Base-by-base conservation (phyloP, 2,113 vertebrate species). In the Okapia johnstoni region DNA sequence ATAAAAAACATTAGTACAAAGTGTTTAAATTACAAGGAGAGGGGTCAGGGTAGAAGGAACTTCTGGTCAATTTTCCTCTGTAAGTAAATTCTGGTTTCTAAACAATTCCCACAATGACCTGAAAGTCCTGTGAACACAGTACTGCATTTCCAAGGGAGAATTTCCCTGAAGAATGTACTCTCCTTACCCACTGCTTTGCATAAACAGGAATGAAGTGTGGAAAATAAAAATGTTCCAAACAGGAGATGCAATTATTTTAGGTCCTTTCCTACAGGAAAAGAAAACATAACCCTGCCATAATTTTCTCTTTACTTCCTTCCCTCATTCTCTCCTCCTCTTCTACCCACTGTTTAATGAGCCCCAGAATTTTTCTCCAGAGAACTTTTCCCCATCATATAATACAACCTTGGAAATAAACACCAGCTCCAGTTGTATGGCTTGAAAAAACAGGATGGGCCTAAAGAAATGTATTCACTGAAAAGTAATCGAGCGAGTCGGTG, bases 341-440 rank as follows among this genome's bases (percentile, higher is more conserved):
- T 93, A 98, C 97, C 91, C 94, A 98, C 94, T 97, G 97, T 97
- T 97, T 97, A 98, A 97, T 95, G 94, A 96, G 88, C 40, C 96
- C 85, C 83, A 95, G 85, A 89, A 97, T 97, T 95, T 97, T 96
- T 90, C 97, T 96, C 98, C 97, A 97, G 96, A 96, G 96, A 97
- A 97, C 90, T 79, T 97, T 97, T 95, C 92, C 81, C 95, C 66
- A 93, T 94, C 79, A 97, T 95, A 93, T 94, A 96, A 94, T 91
- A 96, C 86, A 97, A 95, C 86, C 76, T 96, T 95, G 61, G 77
- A 97, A 97, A 95, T 85, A 93, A 97, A 96, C 86, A 87, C 54
- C 60, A 84, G 77, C 70, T 97, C 84, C 70, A 95, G 25, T 89
- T 88, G 54, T 95, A 89, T 76, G 93, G 79, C 30, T 77, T 98